Evolutionary conservation across 1,140 invertebrate species (phyloP), one percentile per base, ranked within the genome.

Genomic region (Portunus trituberculatus): DNA sequence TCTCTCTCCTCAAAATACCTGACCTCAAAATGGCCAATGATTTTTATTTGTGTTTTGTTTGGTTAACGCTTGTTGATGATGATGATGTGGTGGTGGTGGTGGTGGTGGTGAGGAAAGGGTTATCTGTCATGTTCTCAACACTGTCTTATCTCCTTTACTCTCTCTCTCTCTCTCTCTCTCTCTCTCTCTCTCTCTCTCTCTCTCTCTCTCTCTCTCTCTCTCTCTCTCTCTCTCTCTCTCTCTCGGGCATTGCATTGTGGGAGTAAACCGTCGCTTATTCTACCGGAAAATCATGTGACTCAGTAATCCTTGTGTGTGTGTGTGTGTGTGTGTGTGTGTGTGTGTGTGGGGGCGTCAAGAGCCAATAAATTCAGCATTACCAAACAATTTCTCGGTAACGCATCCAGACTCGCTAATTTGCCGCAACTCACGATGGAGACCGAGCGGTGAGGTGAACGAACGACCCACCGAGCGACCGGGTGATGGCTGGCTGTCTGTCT

Each of bases 121-220:
- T 76, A 76, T 76, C 67, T 76, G 67, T 76, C 67, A 76, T 76
- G 67, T 76, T 76, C 67, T 76, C 67, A 25, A 76, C 67, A n/a
- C 67, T 76, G 67, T 76, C 67, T 76, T 76, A 76, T 76, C 67
- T 76, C 67, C 20, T n/a, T n/a, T 76, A 25, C 67, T 25, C 67
- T 25, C 67, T 76, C 67, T 76, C 84, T 87, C 84, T 87, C 84
- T 87, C 84, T 87, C 84, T 87, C 84, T 87, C 84, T 87, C 84
- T 87, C 84, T 87, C 84, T 87, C 84, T 87, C 84, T 87, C 84
- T 87, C 84, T 87, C 84, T 32, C 31, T 87, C 52, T 91, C 45
- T 91, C 52, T 67, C 29, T 91, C 45, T 91, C 89, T 90, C 39
- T 45, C 87, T 88, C 87, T 82, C 76, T 82, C 76, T 82, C 76